Percentiles rank a stretch among this genome's conserved stretches.
These are phyloP conservation scores for Excalfactoria chinensis DNA, from an alignment of 2,113 vertebrate genomes.

Conservation along the genomic window DNA sequence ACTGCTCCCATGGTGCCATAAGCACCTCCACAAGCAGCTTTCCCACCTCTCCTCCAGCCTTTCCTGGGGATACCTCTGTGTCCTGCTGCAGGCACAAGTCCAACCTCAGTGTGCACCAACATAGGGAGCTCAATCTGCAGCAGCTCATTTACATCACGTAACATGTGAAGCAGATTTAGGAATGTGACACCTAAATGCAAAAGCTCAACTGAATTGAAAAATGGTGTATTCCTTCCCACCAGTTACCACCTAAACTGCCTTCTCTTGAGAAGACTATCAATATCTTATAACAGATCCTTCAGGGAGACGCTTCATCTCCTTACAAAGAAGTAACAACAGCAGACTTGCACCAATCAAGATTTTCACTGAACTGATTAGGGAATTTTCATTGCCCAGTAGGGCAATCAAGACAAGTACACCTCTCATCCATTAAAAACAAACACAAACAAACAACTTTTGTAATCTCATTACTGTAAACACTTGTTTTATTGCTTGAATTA, in stretches of 20 bases:
- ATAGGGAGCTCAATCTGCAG: background rate
- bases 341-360: background rate
- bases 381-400: background rate
- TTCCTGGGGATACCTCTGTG: rapidly evolving
- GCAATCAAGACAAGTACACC: slow-evolving; percentile 27
- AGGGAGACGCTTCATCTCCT: background rate
- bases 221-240: background rate
- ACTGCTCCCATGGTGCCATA: background rate
- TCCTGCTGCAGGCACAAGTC: background rate
- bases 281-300: background rate
- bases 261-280: background rate
- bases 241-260: background rate
- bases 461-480: slow-evolving; percentile 42
- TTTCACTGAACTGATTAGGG: slow-evolving; percentile 25
- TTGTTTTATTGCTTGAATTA: slow-evolving; percentile 71
- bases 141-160: background rate
- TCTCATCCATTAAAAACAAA: slow-evolving; percentile 1
- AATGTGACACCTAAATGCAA: background rate
- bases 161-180: background rate
- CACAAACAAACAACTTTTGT: slow-evolving; percentile 35
- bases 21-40: background rate
- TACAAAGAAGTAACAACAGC: background rate
- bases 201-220: background rate
- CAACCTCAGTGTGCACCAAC: background rate
- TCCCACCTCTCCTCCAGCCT: background rate